Conservation (phyloP, 2,888 invertebrate genomes). For the Petrophora chlorosata region DNA sequence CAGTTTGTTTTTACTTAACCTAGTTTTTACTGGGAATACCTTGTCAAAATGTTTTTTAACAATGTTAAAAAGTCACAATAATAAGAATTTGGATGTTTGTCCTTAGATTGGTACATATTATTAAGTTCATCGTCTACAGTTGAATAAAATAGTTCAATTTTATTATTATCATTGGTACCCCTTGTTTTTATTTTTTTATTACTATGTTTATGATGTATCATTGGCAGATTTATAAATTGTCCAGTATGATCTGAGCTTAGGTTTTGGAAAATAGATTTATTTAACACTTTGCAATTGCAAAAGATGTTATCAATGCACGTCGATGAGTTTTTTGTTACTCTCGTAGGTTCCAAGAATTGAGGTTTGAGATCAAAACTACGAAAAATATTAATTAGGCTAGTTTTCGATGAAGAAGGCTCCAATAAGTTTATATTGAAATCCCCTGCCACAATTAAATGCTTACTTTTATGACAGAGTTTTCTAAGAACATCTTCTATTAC, state of each 20-base stretch:
- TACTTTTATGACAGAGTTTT: not conserved
- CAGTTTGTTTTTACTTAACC: not conserved
- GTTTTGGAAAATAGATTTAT: not conserved
- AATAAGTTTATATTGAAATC: not conserved
- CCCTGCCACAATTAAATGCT: not conserved
- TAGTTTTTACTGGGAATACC: not conserved
- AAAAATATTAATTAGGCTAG: not conserved
- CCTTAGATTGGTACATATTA: no score
- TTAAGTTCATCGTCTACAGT: no score
- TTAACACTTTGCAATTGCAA: not conserved
- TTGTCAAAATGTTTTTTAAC: not conserved
- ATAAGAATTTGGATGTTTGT: no score
- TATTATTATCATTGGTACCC: no score
- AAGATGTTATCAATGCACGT: not conserved
- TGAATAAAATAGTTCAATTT: no score
- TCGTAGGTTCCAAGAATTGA: not conserved
- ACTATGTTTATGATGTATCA: not conserved
- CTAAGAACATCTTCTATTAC: not conserved
- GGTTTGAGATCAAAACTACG: not conserved
- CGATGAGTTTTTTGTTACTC: not conserved
- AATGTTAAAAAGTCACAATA: not conserved
- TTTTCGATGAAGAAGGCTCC: not conserved
- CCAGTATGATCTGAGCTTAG: not conserved
- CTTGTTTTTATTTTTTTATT: no score
- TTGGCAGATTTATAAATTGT: not conserved